Base-by-base conservation (phyloP, 2,888 invertebrate genomes). In the Hydroisotoma schaefferi region DNA sequence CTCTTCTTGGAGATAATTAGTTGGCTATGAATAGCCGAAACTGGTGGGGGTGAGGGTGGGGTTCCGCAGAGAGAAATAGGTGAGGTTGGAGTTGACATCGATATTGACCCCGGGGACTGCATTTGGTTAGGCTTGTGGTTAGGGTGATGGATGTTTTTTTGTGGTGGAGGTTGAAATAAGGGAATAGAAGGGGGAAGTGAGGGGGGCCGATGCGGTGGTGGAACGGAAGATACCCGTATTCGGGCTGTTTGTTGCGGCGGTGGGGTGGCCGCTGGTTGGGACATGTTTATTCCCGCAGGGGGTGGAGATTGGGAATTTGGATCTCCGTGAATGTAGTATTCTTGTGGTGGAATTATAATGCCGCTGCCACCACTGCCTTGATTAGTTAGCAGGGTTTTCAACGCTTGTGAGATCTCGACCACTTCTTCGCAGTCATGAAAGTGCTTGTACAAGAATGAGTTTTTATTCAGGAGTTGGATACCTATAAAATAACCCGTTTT, bases 351-450 rank as follows among this genome's bases (percentile, higher is more conserved):
- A 47, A 18, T 43, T 43, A 15, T 22, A 23, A 26, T 20, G 54
- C 52, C 33, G 38, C 55, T 18, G 22, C 26, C 4, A 49, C 44
- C 4, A 57, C 40, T 38, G 61, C 54, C 57, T 47, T 49, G 58
- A 28, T 59, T 61, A 8, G 58, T 59, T 5, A 67, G 37, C 20
- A 64, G 58, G 55, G 59, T 62, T n/a, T n/a, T n/a, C 25, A 67
- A 57, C 10, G 64, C 57, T 15, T 61, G 62, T 38, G 64, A 59
- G 25, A 67, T 64, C 57, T 64, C 67, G 2, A 46, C 59, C 0
- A 67, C 64, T 48, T 67, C 67, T 10, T 67, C 64, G 48, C 58
- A 64, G 46, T 64, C 64, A 47, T 62, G 64, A n/a, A 67, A 64
- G 47, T 64, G 64, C 40, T 64, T 59, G 55, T 59, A 67, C 27